Percentiles rank a stretch among this genome's conserved stretches.
Evolutionary conservation across 2,888 invertebrate genomes (phyloP).

Genomic region (Augiades crinisus): DNA sequence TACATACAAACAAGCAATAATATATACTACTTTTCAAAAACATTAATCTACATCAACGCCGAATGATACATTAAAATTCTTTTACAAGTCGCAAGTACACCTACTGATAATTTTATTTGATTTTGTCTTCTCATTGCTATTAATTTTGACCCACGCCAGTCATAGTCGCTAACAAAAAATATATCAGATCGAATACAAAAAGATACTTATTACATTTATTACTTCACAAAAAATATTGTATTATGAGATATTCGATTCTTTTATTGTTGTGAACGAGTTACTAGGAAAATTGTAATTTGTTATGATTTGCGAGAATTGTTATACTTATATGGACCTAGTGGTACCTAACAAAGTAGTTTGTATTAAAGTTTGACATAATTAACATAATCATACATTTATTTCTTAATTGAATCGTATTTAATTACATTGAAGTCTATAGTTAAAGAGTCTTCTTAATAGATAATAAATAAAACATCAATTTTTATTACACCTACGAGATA

Average conservation of each 20-base stretch:
- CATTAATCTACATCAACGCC: neutral
- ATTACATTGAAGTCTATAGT: too few relatives aligned
- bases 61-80: neutral
- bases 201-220: slow-evolving; percentile 27
- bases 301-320: neutral
- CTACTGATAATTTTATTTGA: slow-evolving; percentile 23
- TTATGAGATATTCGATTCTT: slow-evolving; percentile 2
- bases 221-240: slow-evolving; percentile 25
- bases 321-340: neutral
- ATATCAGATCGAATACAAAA: slow-evolving; percentile 18
- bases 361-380: too few relatives aligned
- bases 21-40: neutral
- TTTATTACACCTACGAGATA: too few relatives aligned
- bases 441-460: too few relatives aligned
- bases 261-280: neutral
- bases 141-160: slow-evolving; percentile 38
- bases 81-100: slow-evolving; percentile 5
- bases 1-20: too few relatives aligned
- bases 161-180: slow-evolving; percentile 28
- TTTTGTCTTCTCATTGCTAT: slow-evolving; percentile 36
- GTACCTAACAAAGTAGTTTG: too few relatives aligned
- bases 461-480: too few relatives aligned
- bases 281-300: neutral
- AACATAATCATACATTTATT: too few relatives aligned
- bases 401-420: too few relatives aligned